Percentiles rank a stretch among this genome's conserved stretches.
Evolutionary conservation across 2,888 invertebrate genomes (phyloP).

Genomic region (Hoplodrina ambigua): DNA sequence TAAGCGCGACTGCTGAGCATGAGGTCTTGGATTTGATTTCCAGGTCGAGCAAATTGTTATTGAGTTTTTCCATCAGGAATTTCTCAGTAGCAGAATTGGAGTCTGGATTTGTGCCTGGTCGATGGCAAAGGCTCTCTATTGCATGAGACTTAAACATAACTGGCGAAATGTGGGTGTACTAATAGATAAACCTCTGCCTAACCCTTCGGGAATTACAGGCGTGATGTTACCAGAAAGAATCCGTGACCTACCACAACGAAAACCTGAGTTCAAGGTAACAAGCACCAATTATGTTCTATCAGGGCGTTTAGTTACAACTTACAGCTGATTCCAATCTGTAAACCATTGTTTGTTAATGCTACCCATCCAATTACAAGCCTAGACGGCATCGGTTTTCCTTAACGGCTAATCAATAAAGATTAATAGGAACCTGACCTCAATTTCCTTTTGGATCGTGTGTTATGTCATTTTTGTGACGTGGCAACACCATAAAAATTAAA

Average conservation of each 20-base stretch:
- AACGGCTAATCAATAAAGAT: conserved; percentile 44
- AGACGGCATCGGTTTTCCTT: conserved; percentile 41
- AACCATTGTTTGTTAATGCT: conserved; percentile 48
- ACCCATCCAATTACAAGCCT: conserved; percentile 38
- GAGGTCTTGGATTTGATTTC: no score
- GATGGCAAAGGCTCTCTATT: no score
- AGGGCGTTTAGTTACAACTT: neutral
- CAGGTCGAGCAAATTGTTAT: no score
- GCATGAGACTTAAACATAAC: no score
- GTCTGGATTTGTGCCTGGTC: no score
- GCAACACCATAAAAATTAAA: conserved; percentile 4
- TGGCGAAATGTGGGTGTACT: no score
- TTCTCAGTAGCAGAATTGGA: no score
- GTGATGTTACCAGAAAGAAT: neutral
- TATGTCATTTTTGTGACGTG: conserved; percentile 48
- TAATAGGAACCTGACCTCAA: conserved; percentile 46
- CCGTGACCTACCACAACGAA: conserved; percentile 10
- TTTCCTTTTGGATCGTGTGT: conserved; percentile 26
- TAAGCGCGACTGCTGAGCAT: no score
- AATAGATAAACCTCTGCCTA: no score
- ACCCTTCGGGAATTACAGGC: no score
- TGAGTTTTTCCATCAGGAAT: no score
- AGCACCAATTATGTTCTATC: no score
- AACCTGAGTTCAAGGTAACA: conserved; percentile 16
- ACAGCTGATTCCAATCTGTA: conserved; percentile 50